Evolutionary conservation across 2,113 vertebrate species (phyloP).

Genomic region (Irena cyanogastra): DNA sequence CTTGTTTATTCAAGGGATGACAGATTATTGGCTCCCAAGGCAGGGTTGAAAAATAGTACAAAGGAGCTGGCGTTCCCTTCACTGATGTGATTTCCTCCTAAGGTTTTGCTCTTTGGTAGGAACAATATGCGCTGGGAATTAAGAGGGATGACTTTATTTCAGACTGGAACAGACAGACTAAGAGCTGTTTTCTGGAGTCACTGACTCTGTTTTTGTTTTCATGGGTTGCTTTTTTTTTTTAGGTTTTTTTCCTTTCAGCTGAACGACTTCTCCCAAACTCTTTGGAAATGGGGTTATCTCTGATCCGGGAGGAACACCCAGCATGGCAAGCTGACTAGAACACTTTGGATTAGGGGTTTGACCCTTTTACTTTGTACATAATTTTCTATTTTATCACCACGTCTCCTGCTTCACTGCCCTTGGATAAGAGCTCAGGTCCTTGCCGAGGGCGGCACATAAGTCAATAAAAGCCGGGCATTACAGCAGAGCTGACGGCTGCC

Average conservation of each 20-base stretch:
- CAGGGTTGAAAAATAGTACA: slow-evolving; percentile 79
- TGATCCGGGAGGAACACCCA: neutral
- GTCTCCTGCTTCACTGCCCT: neutral
- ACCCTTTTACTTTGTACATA: slow-evolving; percentile 43
- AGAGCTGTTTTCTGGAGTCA: neutral
- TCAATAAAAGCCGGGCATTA: neutral
- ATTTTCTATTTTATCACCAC: slow-evolving; percentile 15
- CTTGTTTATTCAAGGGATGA: slow-evolving; percentile 87
- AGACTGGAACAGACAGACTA: neutral
- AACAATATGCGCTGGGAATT: slow-evolving; percentile 70
- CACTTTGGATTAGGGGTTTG: slow-evolving; percentile 23
- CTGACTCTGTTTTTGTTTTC: slow-evolving; percentile 4
- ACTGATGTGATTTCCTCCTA: slow-evolving; percentile 81
- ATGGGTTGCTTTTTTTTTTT: neutral
- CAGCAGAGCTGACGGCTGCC: neutral
- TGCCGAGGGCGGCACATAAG: neutral
- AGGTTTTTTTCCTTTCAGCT: neutral
- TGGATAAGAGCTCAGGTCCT: neutral
- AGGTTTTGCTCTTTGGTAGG: slow-evolving; percentile 70
- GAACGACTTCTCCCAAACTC: neutral
- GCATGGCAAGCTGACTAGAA: slow-evolving; percentile 17
- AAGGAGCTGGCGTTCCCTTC: slow-evolving; percentile 76
- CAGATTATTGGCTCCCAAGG: slow-evolving; percentile 81
- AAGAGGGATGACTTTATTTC: slow-evolving; percentile 70
- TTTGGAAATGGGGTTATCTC: slow-evolving; percentile 27